Percentiles rank a stretch among this genome's conserved stretches.
Evolutionary conservation across 2,888 invertebrate species (phyloP).

Genomic region (Eupeodes latifasciatus): DNA sequence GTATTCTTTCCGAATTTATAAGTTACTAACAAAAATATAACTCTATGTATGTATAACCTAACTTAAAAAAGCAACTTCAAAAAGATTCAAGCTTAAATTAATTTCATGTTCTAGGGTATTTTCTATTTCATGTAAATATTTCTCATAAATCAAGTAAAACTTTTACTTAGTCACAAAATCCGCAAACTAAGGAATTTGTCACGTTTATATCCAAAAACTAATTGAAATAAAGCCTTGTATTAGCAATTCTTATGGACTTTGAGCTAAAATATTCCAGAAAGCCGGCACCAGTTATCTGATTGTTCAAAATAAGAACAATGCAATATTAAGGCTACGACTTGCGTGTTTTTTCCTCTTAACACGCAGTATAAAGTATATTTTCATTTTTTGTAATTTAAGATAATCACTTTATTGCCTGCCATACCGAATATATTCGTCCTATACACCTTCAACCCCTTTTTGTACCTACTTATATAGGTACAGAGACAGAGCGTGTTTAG

Average conservation of each 20-base stretch:
- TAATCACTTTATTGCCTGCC: slow-evolving; percentile 74
- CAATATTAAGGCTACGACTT: slow-evolving; percentile 55
- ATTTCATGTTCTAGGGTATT: no score
- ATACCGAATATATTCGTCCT: slow-evolving; percentile 62
- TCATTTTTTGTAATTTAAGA: slow-evolving; percentile 49
- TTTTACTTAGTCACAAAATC: background rate
- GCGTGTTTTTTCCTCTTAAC: slow-evolving; percentile 55
- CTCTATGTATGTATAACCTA: no score
- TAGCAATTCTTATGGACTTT: background rate
- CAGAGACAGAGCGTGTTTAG: slow-evolving; percentile 54
- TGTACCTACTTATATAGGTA: background rate
- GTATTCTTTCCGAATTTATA: background rate
- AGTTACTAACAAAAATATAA: no score
- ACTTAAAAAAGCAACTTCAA: no score
- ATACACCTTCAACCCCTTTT: slow-evolving; percentile 10
- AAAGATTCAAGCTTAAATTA: no score
- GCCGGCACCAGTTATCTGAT: slow-evolving; percentile 9
- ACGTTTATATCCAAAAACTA: background rate
- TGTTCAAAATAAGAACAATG: slow-evolving; percentile 27
- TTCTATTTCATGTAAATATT: background rate
- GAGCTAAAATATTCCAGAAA: background rate
- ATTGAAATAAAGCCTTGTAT: background rate
- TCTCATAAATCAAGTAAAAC: background rate
- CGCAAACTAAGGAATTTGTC: background rate
- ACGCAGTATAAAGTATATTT: slow-evolving; percentile 50